Evolutionary conservation across 2,113 vertebrate species (phyloP).

Genomic region (Antigone vipio): DNA sequence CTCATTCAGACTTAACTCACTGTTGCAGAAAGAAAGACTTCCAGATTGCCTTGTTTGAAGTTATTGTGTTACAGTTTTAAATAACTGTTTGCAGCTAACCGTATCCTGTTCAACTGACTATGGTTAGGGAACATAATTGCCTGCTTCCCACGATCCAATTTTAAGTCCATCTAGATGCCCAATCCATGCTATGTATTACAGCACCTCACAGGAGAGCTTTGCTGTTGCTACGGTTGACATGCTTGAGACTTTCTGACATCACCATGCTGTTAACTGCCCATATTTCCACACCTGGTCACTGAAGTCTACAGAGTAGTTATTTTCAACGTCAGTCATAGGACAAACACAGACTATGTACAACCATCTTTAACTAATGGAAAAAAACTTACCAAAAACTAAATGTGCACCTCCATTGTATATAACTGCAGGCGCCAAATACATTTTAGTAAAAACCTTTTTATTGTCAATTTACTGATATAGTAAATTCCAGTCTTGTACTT

Average conservation of each 20-base stretch:
- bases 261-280: neutral
- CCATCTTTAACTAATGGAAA: neutral
- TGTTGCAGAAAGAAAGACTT: constrained; percentile 37
- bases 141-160: constrained; percentile 47
- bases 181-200: neutral
- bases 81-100: constrained; percentile 43
- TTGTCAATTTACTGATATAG: neutral
- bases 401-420: neutral
- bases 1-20: neutral
- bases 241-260: neutral
- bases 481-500: neutral
- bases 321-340: neutral
- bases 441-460: neutral
- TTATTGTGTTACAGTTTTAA: constrained; percentile 37
- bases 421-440: neutral
- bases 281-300: neutral
- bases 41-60: constrained; percentile 35
- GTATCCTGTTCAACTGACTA: constrained; percentile 20
- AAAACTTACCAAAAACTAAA: neutral
- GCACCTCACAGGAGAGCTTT: neutral
- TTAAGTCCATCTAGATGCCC: constrained; percentile 4
- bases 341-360: neutral
- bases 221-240: neutral
- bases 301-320: neutral
- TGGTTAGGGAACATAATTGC: constrained; percentile 32